Evolutionary conservation across 2,113 vertebrate genomes (phyloP), one percentile per base, ranked within the genome.

Genomic region (Casuarius casuarius): DNA sequence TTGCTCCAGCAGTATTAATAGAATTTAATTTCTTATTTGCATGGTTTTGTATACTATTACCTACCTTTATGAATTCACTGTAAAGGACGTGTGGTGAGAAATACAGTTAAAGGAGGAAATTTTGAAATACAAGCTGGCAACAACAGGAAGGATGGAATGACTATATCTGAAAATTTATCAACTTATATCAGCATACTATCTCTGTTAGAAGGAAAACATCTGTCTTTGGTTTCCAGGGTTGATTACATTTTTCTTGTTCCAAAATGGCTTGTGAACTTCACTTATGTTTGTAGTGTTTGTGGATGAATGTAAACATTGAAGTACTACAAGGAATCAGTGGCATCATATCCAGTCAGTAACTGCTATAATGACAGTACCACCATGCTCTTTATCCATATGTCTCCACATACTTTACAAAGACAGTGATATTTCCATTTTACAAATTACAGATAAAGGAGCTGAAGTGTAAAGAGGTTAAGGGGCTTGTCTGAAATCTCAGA

Each of bases 371-470:
- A 51, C 8, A 25, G 17, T 71, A 28, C 61, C 21, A 23, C 42
- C 0, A 0, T 56, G 6, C 2, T 91, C 78, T 89, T 73, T 51
- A 74, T 19, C 9, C 25, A 33, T 1, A 6, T 0, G 0, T 68
- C 78, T 76, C 66, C 26, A 38, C 7, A 31, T 18, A 8, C 16
- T 74, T 77, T 40, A 26, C 33, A 66, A 75, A 54, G 22, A 72
- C 23, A 0, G 0, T 15, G 16, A 23, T 90, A 42, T 78, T 92
- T 38, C 23, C 80, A 10, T 65, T 68, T 51, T 67, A n/a, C 2
- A 65, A 31, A 54, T 91, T 71, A n/a, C 3, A 62, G 33, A 58
- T 90, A 49, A 74, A 52, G 46, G 23, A 90, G 85, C 8, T 63
- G 29, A 89, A 62, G 29, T 20, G 21, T 6, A 75, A n/a, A 90